These are phyloP conservation scores for Platycercus adscitus DNA, from an alignment of 2,113 vertebrate species.

Conservation along the genomic window DNA sequence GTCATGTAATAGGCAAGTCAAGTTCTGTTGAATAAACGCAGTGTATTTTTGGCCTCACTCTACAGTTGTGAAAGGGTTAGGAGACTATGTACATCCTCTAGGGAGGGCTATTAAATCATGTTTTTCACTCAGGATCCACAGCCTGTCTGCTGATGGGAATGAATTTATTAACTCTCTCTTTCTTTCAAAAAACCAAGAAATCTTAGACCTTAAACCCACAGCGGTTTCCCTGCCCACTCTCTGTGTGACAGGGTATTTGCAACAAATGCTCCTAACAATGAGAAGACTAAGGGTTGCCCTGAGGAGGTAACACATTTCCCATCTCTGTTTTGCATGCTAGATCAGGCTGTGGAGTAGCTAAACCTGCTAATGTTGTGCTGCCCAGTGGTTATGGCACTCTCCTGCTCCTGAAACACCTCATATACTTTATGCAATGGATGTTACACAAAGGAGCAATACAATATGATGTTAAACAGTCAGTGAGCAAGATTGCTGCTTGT, in stretches of 20 bases:
- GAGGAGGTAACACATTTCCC: background rate
- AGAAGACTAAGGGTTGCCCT: background rate
- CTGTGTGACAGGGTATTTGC: background rate
- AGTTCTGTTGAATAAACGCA: background rate
- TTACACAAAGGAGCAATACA: background rate
- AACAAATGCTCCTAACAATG: background rate
- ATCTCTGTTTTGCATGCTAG: background rate
- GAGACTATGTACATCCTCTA: background rate
- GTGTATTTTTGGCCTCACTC: background rate
- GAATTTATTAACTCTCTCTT: background rate
- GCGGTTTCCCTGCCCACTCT: background rate
- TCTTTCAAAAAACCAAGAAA: background rate
- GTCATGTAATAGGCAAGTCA: background rate
- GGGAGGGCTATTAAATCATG: background rate
- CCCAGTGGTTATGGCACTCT: rapidly evolving
- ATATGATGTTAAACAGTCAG: background rate
- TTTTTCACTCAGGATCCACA: background rate
- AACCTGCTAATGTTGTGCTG: background rate
- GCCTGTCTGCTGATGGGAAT: background rate
- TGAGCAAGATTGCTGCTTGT: background rate
- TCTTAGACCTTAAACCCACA: background rate
- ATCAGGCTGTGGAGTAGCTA: background rate
- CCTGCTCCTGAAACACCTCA: background rate
- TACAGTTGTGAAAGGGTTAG: background rate
- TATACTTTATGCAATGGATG: background rate